Evolutionary conservation across 2,113 vertebrate species (phyloP), one percentile per base, ranked within the genome.

Genomic region (Syngnathus typhle): DNA sequence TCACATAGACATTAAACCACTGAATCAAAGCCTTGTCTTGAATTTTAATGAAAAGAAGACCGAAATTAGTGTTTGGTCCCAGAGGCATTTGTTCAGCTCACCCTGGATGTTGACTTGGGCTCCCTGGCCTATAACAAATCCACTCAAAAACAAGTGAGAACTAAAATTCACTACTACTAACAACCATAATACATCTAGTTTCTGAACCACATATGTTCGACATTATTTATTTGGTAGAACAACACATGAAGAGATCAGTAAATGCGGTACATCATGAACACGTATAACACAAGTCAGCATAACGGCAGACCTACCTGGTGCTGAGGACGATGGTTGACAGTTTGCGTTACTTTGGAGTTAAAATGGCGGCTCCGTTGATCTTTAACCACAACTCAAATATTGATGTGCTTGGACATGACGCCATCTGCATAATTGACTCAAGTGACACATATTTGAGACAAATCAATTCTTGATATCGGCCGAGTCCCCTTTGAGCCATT

Each of bases 341-440:
- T 44, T 27, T 39, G 27, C 15, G 27, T 36, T 58, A 58, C 15
- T 23, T 23, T 27, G 60, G 41, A 44, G 39, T 15, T 44, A 62
- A 44, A 62, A 62, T 16, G 39, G 60, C 11, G 21, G 39, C 13
- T 43, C n/a, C 2, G 60, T 62, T 62, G 21, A 62, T 62, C 12
- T 39, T 62, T 62, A 62, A 44, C 60, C 12, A 62, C 11, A 62
- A 23, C 41, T 62, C 60, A 62, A 62, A 62, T 21, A 62, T 44
- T 18, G 60, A 44, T 44, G 23, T 21, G 27, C 55, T 36, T 18
- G 6, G 27, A 37, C 27, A 15, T 58, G 55, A 58, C 13, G 55
- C 5, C 55, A 58, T 58, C 27, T 8, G 13, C 55, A 36, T 6
- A 55, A 10, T 10, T 27, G 27, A 16, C 46, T 47, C 5, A 16